Percentiles rank a stretch among this genome's conserved stretches.
These are phyloP conservation scores for Acrossocheilus fasciatus DNA, from an alignment of 2,797 vertebrate genomes.

Conservation along the genomic window DNA sequence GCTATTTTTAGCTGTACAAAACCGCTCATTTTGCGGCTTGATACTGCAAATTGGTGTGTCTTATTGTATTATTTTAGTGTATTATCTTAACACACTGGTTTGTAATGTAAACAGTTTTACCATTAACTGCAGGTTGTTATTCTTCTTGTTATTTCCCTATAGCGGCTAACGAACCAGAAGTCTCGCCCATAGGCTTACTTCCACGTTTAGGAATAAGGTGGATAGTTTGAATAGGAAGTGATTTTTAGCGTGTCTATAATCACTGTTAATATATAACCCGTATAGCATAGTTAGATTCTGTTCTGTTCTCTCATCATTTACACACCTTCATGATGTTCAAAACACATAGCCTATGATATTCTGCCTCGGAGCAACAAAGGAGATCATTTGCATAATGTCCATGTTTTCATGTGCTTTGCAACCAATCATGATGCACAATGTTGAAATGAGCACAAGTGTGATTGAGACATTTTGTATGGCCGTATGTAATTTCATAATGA, in stretches of 20 bases:
- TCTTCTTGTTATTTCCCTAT: too few species aligned
- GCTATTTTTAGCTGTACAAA: too few species aligned
- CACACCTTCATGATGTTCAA: background rate
- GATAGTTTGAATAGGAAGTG: slow-evolving; percentile 6
- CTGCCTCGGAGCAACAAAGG: background rate
- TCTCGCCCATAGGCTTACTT: too few species aligned
- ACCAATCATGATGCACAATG: background rate
- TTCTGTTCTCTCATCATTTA: background rate
- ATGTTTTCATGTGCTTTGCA: background rate
- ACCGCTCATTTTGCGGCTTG: too few species aligned
- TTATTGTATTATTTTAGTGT: too few species aligned
- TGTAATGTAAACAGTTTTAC: too few species aligned
- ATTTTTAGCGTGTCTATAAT: background rate
- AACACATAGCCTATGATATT: background rate
- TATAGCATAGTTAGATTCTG: background rate
- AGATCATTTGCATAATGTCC: background rate
- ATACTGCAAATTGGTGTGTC: too few species aligned
- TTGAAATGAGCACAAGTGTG: background rate
- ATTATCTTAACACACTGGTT: too few species aligned
- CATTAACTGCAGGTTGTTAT: too few species aligned
- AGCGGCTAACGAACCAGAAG: too few species aligned
- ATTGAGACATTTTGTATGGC: background rate
- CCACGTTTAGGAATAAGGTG: too few species aligned
- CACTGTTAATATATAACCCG: background rate
- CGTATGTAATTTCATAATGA: background rate